A percentile compares a stretch with the other conserved stretches of the same genome.
Conservation (phyloP, 2,113 vertebrate genomes). For the Crypturellus undulatus region DNA sequence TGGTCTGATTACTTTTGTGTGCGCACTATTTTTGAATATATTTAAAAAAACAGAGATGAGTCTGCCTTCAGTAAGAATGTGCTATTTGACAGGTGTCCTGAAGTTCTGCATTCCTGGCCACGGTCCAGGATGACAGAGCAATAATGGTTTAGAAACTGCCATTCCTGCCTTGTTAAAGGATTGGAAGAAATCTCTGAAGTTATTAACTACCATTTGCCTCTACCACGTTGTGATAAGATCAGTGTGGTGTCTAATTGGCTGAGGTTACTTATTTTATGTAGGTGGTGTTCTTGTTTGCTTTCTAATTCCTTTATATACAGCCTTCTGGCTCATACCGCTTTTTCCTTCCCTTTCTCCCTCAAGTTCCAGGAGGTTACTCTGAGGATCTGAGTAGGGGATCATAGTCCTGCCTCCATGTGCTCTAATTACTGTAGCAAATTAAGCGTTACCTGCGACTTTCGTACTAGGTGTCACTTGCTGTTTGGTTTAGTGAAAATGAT, state of each 20-base stretch:
- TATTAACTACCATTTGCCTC: slow-evolving; percentile 66
- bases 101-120: slow-evolving; percentile 71
- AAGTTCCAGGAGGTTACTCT: slow-evolving; percentile 40
- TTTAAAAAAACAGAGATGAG: not conserved
- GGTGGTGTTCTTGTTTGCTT: not conserved
- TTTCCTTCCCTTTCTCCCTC: not conserved
- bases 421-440: slow-evolving; percentile 62
- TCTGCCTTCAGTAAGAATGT: slow-evolving; percentile 43
- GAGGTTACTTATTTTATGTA: slow-evolving; percentile 33
- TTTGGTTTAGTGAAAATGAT: slow-evolving; percentile 55
- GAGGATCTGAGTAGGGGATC: slow-evolving; percentile 34
- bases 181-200: slow-evolving; percentile 73
- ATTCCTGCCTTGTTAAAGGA: slow-evolving; percentile 70
- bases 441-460: slow-evolving; percentile 47
- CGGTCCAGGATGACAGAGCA: slow-evolving; percentile 77
- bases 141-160: slow-evolving; percentile 74
- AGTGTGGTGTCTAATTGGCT: slow-evolving; percentile 63
- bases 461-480: slow-evolving; percentile 52
- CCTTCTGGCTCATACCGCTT: not conserved
- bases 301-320: not conserved
- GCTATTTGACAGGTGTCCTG: slow-evolving; percentile 78
- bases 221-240: slow-evolving; percentile 56
- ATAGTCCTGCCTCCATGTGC: slow-evolving; percentile 34
- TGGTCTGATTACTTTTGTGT: not conserved
- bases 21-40: not conserved